A percentile compares a stretch with the other conserved stretches of the same genome.
Conservation (phyloP, 1,140 invertebrate species). For the Zaprionus lachaisei region DNA sequence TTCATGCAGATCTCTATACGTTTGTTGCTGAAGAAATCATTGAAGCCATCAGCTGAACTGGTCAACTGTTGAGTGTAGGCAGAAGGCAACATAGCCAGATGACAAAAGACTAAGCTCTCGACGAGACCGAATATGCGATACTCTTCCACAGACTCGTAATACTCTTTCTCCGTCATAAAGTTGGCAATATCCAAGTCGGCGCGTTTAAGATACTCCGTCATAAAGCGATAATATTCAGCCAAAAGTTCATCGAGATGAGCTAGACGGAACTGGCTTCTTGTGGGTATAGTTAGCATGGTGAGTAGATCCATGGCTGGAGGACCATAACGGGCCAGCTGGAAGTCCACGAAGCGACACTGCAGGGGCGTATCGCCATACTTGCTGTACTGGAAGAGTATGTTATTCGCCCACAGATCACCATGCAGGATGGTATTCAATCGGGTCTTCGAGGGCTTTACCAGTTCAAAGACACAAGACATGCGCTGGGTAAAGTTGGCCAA, state of each 20-base stretch:
- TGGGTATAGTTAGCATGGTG: slow-evolving; percentile 86
- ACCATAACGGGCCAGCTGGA: slow-evolving; percentile 87
- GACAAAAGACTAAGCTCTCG: slow-evolving; percentile 85
- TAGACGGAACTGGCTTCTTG: slow-evolving; percentile 84
- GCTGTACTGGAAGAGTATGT: slow-evolving; percentile 87
- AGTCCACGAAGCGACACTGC: slow-evolving; percentile 87
- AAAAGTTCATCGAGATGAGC: slow-evolving; percentile 84
- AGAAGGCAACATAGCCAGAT: slow-evolving; percentile 83
- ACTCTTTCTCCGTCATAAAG: slow-evolving; percentile 80
- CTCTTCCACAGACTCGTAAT: slow-evolving; percentile 83
- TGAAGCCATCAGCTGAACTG: slow-evolving; percentile 76
- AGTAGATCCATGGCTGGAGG: slow-evolving; percentile 85
- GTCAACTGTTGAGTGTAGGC: slow-evolving; percentile 80
- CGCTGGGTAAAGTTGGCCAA: slow-evolving; percentile 72
- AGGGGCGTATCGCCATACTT: slow-evolving; percentile 73
- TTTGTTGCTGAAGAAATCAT: slow-evolving; percentile 83
- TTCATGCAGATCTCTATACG: slow-evolving; percentile 85
- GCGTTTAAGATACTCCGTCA: slow-evolving; percentile 80
- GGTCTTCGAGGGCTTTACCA: slow-evolving; percentile 84
- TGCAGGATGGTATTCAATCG: slow-evolving; percentile 87
- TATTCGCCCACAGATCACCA: slow-evolving; percentile 88
- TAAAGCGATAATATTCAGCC: slow-evolving; percentile 85
- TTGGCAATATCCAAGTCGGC: slow-evolving; percentile 78
- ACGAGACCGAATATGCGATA: slow-evolving; percentile 85
- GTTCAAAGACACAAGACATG: slow-evolving; percentile 84